Evolutionary conservation across 2,113 vertebrate genomes (phyloP), one percentile per base, ranked within the genome.

Genomic region (Onychostruthus taczanowskii): DNA sequence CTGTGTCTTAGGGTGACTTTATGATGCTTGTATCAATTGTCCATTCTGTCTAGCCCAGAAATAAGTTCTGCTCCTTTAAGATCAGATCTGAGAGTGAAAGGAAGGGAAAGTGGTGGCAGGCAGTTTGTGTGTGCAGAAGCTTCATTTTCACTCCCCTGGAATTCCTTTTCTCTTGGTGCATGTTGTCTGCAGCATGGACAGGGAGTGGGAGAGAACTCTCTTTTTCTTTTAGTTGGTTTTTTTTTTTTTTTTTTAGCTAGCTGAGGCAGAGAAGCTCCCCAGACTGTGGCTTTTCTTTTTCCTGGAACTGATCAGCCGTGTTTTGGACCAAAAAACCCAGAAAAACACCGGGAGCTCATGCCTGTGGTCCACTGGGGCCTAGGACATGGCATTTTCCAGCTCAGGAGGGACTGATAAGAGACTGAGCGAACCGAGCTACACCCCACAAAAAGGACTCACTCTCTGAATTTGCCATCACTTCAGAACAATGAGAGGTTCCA

Each of bases 381-480:
- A 3, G 30, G 41, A 20, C 5, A 5, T 0, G 3, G 39, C 17
- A 20, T 43, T 73, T 72, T 43, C 39, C 52, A 56, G 30, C 2
- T 1, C 39, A 16, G 39, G 30, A 44, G 31, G 31, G 23, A 73
- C 52, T 31, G 8, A 30, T 55, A 43, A 27, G 31, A 73, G 31
- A 21, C 52, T 27, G 39, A 44, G 52, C 0, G 1, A n/a, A 24
- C 31, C 0, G 2, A 27, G 31, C 39, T 44, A 21, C 13, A 55
- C 23, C 5, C 16, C 16, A 55, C 1, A 1, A 55, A 26, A 55
- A 26, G 39, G 16, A 43, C 16, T 52, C 49, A 26, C 24, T 49
- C 35, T 72, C 50, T 73, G 50, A 19, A 55, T 55, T 20, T n/a
- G 30, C 18, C 50, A 27, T 56, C 30, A 56, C 23, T n/a, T 56